A percentile compares a stretch with the other conserved stretches of the same genome.
Evolutionary conservation across 2,888 invertebrate species (phyloP).

Genomic region (Cheilosia grossa): DNA sequence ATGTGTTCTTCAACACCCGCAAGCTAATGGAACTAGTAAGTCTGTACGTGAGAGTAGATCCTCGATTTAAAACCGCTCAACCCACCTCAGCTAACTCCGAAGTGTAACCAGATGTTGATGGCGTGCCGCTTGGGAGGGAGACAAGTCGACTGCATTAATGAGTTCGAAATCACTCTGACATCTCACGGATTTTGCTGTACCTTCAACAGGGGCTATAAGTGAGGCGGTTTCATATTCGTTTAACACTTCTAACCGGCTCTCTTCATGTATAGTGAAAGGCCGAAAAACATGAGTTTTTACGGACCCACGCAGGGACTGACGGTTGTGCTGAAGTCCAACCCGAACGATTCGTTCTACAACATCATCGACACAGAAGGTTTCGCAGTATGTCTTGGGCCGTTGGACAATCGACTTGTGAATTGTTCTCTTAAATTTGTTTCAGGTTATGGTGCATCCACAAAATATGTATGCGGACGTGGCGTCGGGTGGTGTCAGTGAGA

Average conservation of each 20-base stretch:
- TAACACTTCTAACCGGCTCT: neutral
- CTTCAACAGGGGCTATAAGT: conserved; percentile 79
- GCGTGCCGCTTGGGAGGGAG: conserved; percentile 79
- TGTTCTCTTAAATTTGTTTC: neutral
- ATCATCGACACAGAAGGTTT: conserved; percentile 84
- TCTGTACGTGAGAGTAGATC: too few species aligned
- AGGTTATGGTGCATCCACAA: conserved; percentile 75
- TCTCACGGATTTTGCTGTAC: conserved; percentile 83
- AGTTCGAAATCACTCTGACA: conserved; percentile 81
- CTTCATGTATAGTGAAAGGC: conserved; percentile 69
- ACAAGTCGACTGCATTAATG: conserved; percentile 76
- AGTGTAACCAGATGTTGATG: conserved; percentile 80
- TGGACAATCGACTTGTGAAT: neutral
- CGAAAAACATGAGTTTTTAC: conserved; percentile 74
- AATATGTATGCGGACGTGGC: conserved; percentile 76
- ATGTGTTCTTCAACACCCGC: conserved; percentile 79
- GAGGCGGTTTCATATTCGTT: neutral
- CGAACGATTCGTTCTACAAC: conserved; percentile 85
- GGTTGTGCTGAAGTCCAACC: conserved; percentile 84
- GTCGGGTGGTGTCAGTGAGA: conserved; percentile 76
- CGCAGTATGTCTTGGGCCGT: conserved; percentile 82
- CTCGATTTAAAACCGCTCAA: neutral
- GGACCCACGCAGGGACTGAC: conserved; percentile 84
- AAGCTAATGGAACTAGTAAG: conserved; percentile 76
- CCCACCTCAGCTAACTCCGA: conserved; percentile 81